Base-by-base conservation (phyloP, 2,888 invertebrate genomes). In the Tinea semifulvella region DNA sequence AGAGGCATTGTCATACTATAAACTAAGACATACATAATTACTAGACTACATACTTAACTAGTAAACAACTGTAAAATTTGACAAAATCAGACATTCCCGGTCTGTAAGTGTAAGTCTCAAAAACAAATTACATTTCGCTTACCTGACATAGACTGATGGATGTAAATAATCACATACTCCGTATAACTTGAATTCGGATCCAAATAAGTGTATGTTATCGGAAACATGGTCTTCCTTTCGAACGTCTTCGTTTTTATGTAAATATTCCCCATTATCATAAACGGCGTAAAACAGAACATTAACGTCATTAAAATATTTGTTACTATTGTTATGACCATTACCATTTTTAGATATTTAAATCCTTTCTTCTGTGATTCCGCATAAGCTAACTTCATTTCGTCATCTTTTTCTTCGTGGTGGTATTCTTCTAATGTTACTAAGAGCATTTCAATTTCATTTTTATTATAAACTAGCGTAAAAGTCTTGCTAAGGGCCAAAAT, bases 131-230 rank as follows among this genome's bases (percentile, higher is more conserved):
- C n/a, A n/a, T n/a, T n/a, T n/a, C n/a, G n/a, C 22, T 28, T 11
- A 28, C 28, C 28, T 28, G 28, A 28, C 4, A 28, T 5, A n/a
- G 28, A n/a, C 28, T 28, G 28, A 28, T 28, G 28, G n/a, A 28
- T 28, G n/a, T 28, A 28, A 28, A 28, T 28, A 7, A 28, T 4
- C 5, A 6, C n/a, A 28, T 28, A 28, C 4, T 28, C 10, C 5
- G 28, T 28, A n/a, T n/a, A 28, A 28, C 11, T 28, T 11, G 4
- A 5, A 28, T 16, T 4, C 5, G 35, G 35, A 14, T 35, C 16
- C 13, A 35, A 35, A 35, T 13, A 35, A 14, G 3, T 16, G 16
- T 35, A 35, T 16, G 14, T 35, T 3, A 35, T 35, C 7, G 13
- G 35, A 35, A 35, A 35, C 35, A 35, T 35, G 5, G 35, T 35